phyloP scores from a whole-genome alignment of 2,113 vertebrate species.

The Cyanistes caeruleus region DNA sequence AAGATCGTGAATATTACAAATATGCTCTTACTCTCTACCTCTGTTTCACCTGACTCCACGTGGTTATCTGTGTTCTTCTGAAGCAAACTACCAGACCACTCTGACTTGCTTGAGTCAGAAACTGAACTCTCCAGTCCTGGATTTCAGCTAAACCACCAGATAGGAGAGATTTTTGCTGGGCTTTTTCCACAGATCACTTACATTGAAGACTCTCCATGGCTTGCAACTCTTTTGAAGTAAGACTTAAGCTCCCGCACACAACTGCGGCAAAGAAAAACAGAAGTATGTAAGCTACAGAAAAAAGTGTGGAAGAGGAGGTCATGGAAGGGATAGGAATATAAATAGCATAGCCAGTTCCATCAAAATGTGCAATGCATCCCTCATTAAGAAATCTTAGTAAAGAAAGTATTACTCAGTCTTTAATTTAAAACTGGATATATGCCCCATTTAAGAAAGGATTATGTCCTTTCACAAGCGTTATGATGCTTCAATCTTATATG shows the following conservation, averaged over 20 bases:
- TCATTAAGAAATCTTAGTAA: background rate
- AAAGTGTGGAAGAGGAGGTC: background rate
- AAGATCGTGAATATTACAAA: background rate
- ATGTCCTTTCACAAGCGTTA: background rate
- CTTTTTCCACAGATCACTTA: background rate
- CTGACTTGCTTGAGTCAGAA: background rate
- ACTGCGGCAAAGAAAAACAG: background rate
- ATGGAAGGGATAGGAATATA: background rate
- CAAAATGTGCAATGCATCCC: background rate
- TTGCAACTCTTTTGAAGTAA: background rate
- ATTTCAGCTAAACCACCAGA: background rate
- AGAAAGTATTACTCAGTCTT: background rate
- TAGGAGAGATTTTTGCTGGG: background rate
- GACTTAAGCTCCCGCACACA: background rate
- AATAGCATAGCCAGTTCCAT: background rate
- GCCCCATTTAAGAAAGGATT: background rate
- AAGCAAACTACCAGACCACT: background rate
- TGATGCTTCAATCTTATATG: background rate
- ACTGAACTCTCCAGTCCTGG: background rate
- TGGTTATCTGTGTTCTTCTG: background rate
- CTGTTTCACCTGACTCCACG: background rate
- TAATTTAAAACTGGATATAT: background rate
- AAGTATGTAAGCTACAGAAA: background rate
- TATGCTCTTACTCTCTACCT: rapidly evolving
- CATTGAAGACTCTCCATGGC: background rate